Percentiles rank a stretch among this genome's conserved stretches.
Evolutionary conservation across 2,113 vertebrate species (phyloP).

Genomic region (Thalassoma bifasciatum): DNA sequence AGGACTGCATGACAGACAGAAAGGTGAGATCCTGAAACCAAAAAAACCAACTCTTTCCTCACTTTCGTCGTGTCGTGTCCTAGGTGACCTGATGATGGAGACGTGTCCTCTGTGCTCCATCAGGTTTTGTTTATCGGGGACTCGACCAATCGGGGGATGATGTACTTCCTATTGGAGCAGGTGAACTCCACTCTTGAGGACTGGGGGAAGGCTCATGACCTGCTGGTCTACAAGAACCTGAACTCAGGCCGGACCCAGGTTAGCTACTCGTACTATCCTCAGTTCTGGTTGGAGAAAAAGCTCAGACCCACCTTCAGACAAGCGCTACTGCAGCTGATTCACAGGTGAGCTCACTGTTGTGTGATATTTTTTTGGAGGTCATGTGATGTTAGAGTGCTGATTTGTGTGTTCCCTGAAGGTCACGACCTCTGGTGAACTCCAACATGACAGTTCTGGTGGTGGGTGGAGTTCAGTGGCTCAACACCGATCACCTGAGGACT

Average conservation of each 20-base stretch:
- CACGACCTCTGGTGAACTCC: slow-evolving; percentile 89
- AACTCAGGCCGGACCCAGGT: slow-evolving; percentile 88
- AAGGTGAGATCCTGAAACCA: slow-evolving; percentile 82
- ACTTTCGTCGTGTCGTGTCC: no score
- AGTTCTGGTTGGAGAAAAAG: slow-evolving; percentile 90
- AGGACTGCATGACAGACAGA: slow-evolving; percentile 87
- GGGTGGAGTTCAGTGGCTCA: slow-evolving; percentile 98
- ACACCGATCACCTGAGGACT: slow-evolving; percentile 89
- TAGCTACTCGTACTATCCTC: slow-evolving; percentile 95
- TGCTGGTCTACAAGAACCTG: slow-evolving; percentile 88
- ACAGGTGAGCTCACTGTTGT: slow-evolving; percentile 83
- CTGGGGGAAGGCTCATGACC: slow-evolving; percentile 92
- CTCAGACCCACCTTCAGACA: slow-evolving; percentile 90
- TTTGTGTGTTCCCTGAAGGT: slow-evolving; percentile 76
- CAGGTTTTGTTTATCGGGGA: slow-evolving; percentile 96
- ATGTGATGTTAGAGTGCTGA: neutral
- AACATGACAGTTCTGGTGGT: slow-evolving; percentile 89
- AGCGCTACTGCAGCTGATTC: slow-evolving; percentile 88
- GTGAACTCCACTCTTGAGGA: slow-evolving; percentile 91
- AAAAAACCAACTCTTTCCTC: neutral
- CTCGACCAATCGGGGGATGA: slow-evolving; percentile 97
- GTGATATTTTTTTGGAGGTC: neutral
- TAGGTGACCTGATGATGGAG: neutral
- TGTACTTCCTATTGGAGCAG: slow-evolving; percentile 95
- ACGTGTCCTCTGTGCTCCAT: neutral